Percentiles rank a stretch among this genome's conserved stretches.
phyloP scores from a whole-genome alignment of 2,113 vertebrate genomes.

The Urocolius indicus region DNA sequence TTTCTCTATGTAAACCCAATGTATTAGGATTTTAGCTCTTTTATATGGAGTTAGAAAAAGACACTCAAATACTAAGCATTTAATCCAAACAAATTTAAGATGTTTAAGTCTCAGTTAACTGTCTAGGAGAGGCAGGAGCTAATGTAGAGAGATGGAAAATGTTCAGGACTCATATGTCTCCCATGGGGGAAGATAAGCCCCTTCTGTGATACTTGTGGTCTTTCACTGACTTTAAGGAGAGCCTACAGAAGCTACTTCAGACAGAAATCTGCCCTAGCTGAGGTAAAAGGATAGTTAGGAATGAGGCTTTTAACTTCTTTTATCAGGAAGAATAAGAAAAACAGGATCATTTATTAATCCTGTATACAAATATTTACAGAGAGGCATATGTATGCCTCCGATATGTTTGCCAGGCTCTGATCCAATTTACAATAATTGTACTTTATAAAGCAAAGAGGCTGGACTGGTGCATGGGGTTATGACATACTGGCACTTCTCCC shows the following conservation, averaged over 20 bases:
- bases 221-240: background rate
- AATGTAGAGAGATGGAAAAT: background rate
- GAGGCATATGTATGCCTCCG: background rate
- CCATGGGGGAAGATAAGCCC: background rate
- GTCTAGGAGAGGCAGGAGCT: background rate
- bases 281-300: background rate
- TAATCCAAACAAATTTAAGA: background rate
- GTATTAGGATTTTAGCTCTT: background rate
- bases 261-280: background rate
- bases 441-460: background rate
- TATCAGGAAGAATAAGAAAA: background rate
- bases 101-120: background rate
- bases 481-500: slow-evolving; percentile 23
- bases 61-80: background rate
- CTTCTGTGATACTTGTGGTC: background rate
- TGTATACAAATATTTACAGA: background rate
- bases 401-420: background rate
- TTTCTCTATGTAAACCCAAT: background rate
- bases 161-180: background rate
- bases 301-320: background rate
- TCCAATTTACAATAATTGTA: background rate
- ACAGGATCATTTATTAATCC: background rate
- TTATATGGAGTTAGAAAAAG: background rate
- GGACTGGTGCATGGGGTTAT: background rate
- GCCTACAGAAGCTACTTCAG: background rate